Percentiles rank a stretch among this genome's conserved stretches.
phyloP scores from a whole-genome alignment of 1,140 invertebrate genomes.

The Caerostris darwini region DNA sequence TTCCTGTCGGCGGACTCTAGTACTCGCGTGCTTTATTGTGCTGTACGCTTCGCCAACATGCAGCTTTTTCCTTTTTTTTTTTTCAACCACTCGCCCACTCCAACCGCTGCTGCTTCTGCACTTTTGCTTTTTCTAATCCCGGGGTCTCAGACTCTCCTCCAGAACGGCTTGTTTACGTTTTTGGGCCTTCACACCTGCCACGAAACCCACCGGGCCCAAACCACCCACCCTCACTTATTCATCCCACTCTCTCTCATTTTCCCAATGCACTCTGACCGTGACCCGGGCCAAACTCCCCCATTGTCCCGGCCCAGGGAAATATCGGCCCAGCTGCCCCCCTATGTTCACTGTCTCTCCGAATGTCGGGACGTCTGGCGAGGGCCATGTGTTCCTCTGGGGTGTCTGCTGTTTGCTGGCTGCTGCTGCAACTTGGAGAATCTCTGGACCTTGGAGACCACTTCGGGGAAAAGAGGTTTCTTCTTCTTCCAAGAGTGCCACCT shows the following conservation, averaged over 20 bases:
- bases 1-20: neutral
- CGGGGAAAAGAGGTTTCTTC: neutral
- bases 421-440: neutral
- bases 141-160: neutral
- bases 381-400: constrained; percentile 42
- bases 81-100: neutral
- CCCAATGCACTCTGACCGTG: constrained; percentile 66
- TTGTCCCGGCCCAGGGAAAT: constrained; percentile 62
- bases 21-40: neutral
- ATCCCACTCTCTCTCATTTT: constrained; percentile 51
- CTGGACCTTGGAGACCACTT: constrained; percentile 3
- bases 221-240: constrained; percentile 43
- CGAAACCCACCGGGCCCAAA: constrained; percentile 36
- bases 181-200: constrained; percentile 71
- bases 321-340: constrained; percentile 66
- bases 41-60: no score
- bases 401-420: neutral
- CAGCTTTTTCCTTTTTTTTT: neutral
- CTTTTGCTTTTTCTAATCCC: constrained; percentile 20
- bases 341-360: constrained; percentile 55
- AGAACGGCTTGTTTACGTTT: constrained; percentile 67
- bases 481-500: neutral
- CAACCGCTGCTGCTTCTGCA: neutral
- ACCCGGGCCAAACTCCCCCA: constrained; percentile 65
- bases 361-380: constrained; percentile 22